Evolutionary conservation across 2,113 vertebrate genomes (phyloP).

Genomic region (Talpa occidentalis): DNA sequence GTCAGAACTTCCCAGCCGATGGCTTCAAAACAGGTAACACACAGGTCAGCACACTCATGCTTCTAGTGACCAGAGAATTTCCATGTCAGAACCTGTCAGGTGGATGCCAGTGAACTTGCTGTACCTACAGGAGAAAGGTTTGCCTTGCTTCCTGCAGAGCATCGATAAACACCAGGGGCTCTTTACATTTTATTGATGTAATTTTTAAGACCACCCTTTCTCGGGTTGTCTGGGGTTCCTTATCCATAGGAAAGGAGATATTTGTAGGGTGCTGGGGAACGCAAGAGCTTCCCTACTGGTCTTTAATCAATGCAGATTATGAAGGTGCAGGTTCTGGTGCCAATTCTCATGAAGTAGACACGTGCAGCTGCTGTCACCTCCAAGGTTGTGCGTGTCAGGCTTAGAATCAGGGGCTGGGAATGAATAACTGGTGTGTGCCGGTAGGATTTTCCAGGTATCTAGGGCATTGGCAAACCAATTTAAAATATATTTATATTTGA

Average conservation of each 20-base stretch:
- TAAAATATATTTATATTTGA: conserved; percentile 63
- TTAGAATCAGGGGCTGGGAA: not conserved
- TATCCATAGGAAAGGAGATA: not conserved
- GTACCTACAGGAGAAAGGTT: not conserved
- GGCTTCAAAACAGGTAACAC: not conserved
- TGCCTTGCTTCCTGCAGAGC: not conserved
- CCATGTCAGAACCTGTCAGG: not conserved
- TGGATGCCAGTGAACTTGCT: not conserved
- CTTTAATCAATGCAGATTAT: not conserved
- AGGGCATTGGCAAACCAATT: conserved; percentile 52
- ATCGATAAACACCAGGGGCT: not conserved
- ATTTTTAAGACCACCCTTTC: conserved; percentile 18
- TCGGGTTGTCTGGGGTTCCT: not conserved
- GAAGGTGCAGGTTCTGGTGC: conserved; percentile 29
- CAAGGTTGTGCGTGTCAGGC: not conserved
- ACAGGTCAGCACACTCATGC: not conserved
- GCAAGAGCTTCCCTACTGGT: not conserved
- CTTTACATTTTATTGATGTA: not conserved
- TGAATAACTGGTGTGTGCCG: conserved; percentile 39
- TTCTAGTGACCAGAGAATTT: not conserved
- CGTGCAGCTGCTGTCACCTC: conserved; percentile 39
- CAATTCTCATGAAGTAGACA: not conserved
- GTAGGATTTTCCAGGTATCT: conserved; percentile 45
- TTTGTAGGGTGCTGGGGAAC: not conserved
- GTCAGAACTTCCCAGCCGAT: not conserved